Conservation (phyloP, 2,113 vertebrate species). For the Xenopus borealis region DNA sequence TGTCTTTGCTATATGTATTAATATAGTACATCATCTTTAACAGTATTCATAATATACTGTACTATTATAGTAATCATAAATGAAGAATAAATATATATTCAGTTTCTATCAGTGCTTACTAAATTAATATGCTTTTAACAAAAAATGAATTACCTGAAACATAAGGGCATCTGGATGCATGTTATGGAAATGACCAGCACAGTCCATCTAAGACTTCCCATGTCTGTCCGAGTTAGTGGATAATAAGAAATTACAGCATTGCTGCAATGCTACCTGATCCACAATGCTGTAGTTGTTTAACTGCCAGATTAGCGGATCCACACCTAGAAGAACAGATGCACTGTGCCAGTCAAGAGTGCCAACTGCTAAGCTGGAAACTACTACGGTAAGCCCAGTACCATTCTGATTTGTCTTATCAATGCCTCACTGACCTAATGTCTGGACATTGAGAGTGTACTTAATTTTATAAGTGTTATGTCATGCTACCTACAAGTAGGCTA, state of each 20-base stretch:
- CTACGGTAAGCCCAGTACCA: neutral
- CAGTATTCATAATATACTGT: too few species aligned
- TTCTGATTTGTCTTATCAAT: too few species aligned
- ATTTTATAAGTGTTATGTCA: too few species aligned
- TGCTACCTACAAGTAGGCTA: too few species aligned
- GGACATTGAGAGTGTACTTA: too few species aligned
- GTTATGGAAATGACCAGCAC: constrained; percentile 61
- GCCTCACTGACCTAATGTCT: too few species aligned
- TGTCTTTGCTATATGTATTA: too few species aligned
- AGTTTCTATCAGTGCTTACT: too few species aligned
- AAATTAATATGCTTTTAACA: too few species aligned
- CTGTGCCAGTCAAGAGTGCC: neutral
- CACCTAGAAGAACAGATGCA: constrained; percentile 1
- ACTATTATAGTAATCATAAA: too few species aligned
- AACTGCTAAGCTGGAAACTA: neutral
- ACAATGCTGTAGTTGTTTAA: constrained; percentile 46
- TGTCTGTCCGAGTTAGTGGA: constrained; percentile 53
- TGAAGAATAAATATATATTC: too few species aligned
- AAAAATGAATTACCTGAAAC: constrained; percentile 64
- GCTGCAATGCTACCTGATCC: constrained; percentile 47
- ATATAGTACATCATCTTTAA: too few species aligned
- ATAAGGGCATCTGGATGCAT: constrained; percentile 57
- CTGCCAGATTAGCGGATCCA: constrained; percentile 10
- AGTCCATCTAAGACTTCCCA: constrained; percentile 59
- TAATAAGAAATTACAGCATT: constrained; percentile 35